A percentile compares a stretch with the other conserved stretches of the same genome.
Evolutionary conservation across 2,797 vertebrate species (phyloP).

Genomic region (Rhinoraja longicauda): DNA sequence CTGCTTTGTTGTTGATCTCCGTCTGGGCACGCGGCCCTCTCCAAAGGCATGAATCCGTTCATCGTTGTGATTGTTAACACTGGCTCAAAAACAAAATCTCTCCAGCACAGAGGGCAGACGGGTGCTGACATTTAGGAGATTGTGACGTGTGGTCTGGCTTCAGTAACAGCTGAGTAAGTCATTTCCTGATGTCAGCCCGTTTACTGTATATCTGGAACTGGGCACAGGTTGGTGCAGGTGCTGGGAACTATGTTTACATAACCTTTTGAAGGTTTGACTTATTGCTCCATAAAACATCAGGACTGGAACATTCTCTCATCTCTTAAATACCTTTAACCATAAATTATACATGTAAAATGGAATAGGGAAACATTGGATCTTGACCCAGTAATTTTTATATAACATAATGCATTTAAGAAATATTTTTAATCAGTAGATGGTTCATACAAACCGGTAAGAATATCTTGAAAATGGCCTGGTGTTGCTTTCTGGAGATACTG

Average conservation of each 20-base stretch:
- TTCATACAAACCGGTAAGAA: neutral
- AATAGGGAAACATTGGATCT: neutral
- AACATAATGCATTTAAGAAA: neutral
- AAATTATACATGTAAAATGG: neutral
- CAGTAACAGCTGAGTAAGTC: constrained; percentile 9
- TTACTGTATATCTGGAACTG: neutral
- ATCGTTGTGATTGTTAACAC: neutral
- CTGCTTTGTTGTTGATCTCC: neutral
- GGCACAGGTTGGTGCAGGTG: neutral
- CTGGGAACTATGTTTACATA: constrained; percentile 5
- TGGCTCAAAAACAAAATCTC: constrained; percentile 5
- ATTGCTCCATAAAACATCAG: neutral
- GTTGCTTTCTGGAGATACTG: neutral
- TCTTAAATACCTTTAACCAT: neutral
- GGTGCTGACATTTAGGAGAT: constrained; percentile 28
- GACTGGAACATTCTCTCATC: neutral
- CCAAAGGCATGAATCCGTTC: neutral
- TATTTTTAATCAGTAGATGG: neutral
- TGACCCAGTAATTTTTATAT: neutral
- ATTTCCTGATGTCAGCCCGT: neutral
- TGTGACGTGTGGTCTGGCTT: constrained; percentile 13
- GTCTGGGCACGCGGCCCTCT: neutral
- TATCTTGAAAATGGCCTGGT: neutral
- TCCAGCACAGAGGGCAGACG: neutral
- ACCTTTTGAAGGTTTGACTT: constrained; percentile 30